These are phyloP conservation scores for Globicephala melas DNA, from an alignment of 2,113 vertebrate genomes.

Conservation along the genomic window DNA sequence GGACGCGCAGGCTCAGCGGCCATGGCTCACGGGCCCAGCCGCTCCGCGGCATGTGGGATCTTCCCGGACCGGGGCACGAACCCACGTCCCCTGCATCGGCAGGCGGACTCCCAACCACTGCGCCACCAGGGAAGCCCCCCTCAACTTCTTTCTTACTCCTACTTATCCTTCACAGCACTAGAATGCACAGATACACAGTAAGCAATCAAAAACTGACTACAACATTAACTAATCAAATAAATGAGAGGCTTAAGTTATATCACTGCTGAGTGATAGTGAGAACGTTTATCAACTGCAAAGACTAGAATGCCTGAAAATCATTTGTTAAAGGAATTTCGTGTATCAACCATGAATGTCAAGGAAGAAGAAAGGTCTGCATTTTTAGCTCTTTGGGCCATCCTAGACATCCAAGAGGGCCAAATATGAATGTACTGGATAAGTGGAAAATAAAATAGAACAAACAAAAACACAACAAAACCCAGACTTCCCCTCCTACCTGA, in stretches of 20 bases:
- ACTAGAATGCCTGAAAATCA: neutral
- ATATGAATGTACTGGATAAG: neutral
- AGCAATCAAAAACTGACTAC: neutral
- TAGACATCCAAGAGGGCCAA: neutral
- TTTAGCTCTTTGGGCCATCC: neutral
- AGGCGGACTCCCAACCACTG: too few relatives aligned
- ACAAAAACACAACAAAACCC: neutral
- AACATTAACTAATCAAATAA: neutral
- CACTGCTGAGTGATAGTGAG: neutral
- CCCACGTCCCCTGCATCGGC: too few relatives aligned
- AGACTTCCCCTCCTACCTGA: neutral
- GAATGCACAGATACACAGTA: neutral
- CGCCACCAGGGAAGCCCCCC: too few relatives aligned
- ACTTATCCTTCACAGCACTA: neutral
- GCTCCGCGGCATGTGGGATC: too few relatives aligned
- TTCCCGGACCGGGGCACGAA: too few relatives aligned
- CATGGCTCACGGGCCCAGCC: too few relatives aligned
- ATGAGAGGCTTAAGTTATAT: neutral
- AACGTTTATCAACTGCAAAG: neutral
- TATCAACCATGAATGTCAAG: neutral
- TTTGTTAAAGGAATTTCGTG: neutral
- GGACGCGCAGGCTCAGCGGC: too few relatives aligned
- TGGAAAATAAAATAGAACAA: conserved; percentile 7
- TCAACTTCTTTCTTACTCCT: neutral
- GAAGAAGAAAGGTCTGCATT: neutral